phyloP scores from a whole-genome alignment of 2,797 vertebrate genomes.

The Rachycentron canadum region DNA sequence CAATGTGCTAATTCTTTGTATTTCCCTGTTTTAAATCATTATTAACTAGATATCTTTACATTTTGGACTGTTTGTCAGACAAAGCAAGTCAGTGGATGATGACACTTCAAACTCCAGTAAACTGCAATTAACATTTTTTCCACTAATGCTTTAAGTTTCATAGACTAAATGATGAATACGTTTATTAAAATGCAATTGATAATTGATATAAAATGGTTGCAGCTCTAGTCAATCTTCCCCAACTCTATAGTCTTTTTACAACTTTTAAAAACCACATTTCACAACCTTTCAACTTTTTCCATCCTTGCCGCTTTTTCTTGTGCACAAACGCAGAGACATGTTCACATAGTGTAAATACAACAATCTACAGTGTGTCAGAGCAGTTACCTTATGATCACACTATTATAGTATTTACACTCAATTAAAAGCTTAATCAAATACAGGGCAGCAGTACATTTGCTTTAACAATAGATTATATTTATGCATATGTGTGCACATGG shows the following conservation, averaged over 20 bases:
- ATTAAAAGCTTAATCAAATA: conserved; percentile 41
- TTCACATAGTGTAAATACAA: neutral
- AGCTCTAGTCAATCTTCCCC: neutral
- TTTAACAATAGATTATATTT: neutral
- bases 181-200: neutral
- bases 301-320: neutral
- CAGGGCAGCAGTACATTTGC: conserved; percentile 5
- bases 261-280: neutral
- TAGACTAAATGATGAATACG: neutral
- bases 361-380: neutral
- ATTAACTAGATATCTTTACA: neutral
- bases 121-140: neutral
- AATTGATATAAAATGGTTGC: neutral
- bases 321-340: neutral
- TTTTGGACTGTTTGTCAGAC: too few species aligned
- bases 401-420: conserved; percentile 35
- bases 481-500: neutral
- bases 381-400: neutral
- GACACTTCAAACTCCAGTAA: neutral
- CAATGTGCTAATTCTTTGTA: neutral
- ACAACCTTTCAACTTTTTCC: neutral
- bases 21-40: neutral
- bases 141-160: neutral
- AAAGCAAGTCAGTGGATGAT: neutral
- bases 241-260: neutral